These are phyloP conservation scores for Uropetala carovei DNA, from an alignment of 2,888 invertebrate genomes.

Conservation along the genomic window DNA sequence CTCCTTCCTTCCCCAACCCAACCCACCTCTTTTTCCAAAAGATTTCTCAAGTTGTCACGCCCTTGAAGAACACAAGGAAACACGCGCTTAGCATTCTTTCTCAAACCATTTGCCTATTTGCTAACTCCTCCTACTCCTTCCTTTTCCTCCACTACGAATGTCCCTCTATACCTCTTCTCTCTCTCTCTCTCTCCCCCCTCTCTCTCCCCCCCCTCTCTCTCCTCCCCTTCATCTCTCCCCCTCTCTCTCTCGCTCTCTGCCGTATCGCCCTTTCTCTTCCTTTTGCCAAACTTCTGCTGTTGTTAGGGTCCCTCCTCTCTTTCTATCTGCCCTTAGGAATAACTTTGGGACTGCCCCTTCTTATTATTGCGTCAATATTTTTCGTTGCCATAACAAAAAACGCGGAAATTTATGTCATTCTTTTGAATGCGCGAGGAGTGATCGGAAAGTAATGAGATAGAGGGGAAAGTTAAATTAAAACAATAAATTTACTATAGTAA, in stretches of 20 bases:
- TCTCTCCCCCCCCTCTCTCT: background rate
- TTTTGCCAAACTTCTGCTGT: background rate
- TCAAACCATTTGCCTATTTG: conserved; percentile 30
- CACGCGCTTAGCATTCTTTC: background rate
- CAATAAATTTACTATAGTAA: no score
- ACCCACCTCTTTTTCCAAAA: background rate
- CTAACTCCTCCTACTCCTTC: background rate
- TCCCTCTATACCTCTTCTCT: background rate
- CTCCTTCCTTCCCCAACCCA: background rate
- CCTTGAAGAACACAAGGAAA: background rate
- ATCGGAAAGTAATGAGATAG: no score
- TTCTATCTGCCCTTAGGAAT: no score
- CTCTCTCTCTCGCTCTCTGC: no score
- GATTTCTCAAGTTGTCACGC: background rate
- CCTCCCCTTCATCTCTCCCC: background rate
- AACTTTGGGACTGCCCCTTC: background rate
- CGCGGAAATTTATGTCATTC: no score
- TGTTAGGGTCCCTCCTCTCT: background rate
- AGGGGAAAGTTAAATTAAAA: no score
- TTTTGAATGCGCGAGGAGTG: no score
- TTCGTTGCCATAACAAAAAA: no score
- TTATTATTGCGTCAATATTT: background rate
- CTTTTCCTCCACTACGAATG: background rate
- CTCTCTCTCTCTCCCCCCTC: background rate
- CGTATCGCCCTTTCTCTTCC: background rate